These are phyloP conservation scores for Agonopterix alstromeriana DNA, from an alignment of 2,888 invertebrate genomes.

Conservation along the genomic window DNA sequence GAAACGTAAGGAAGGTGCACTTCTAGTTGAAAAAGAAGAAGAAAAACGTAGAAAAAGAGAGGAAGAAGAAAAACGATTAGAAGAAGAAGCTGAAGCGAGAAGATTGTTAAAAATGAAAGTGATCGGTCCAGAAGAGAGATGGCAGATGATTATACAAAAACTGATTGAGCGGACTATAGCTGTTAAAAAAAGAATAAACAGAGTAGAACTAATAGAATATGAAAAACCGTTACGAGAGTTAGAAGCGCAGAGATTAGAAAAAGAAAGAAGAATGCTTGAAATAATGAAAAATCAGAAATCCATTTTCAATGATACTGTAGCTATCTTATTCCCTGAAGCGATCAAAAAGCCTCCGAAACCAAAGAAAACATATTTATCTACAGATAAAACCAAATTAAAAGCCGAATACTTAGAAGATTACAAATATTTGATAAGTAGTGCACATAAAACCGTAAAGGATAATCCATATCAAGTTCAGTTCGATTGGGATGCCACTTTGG, in stretches of 20 bases:
- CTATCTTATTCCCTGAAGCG: constrained; percentile 78
- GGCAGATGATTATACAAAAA: constrained; percentile 80
- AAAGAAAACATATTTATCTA: constrained; percentile 58
- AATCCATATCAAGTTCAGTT: constrained; percentile 70
- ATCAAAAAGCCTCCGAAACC: constrained; percentile 61
- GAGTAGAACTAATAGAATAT: constrained; percentile 76
- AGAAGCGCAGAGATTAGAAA: constrained; percentile 74
- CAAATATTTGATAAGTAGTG: constrained; percentile 33
- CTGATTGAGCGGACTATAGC: constrained; percentile 80
- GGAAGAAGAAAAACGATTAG: constrained; percentile 61
- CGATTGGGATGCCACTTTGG: constrained; percentile 73
- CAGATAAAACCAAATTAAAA: constrained; percentile 51
- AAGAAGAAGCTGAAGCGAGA: constrained; percentile 69
- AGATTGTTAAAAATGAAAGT: constrained; percentile 52
- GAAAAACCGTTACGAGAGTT: constrained; percentile 78
- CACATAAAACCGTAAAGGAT: constrained; percentile 51
- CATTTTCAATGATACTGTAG: constrained; percentile 81
- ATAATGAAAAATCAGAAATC: constrained; percentile 75
- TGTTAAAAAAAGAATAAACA: constrained; percentile 78
- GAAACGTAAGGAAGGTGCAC: constrained; percentile 52
- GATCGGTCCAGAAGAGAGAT: constrained; percentile 69
- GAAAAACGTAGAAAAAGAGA: constrained; percentile 52
- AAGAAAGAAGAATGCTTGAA: constrained; percentile 74
- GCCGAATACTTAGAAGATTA: constrained; percentile 55
- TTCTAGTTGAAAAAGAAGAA: constrained; percentile 60